Base-by-base conservation (phyloP, 2,888 invertebrate species). In the Hypolimnas misippus region DNA sequence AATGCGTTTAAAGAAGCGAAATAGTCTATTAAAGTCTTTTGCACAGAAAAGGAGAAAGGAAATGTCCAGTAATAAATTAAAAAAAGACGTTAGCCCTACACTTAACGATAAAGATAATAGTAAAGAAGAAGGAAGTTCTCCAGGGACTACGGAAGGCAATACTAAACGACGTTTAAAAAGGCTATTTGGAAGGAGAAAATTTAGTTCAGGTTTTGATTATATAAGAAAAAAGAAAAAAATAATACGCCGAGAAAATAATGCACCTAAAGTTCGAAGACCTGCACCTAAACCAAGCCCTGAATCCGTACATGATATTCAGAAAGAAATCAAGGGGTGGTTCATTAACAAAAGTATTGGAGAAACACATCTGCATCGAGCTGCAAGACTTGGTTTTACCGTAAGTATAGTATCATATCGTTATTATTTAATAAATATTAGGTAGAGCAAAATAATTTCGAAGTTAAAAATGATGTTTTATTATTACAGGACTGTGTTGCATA, bases 321-420 rank as follows among this genome's bases (percentile, higher is more conserved):
- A 95, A 73, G 97, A 97, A 86, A 96, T 97, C 66, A 96, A 97
- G 81, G 94, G 96, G 70, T 97, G 98, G 97, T 97, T 98, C 66
- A 94, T 98, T 57, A 98, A 98, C 84, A 98, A 98, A 83, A 97
- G 98, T 55, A 95, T 98, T 35, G 98, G 98, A 6, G 98, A 98
- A 86, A 98, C 98, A 0, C 94, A 97, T 74, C 93, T 98, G 55
- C 98, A 98, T 82, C 94, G 98, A 75, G 98, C 98, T 50, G 97
- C 98, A 1, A 93, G 98, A 74, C 94, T 97, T 59, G 98, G 98
- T 57, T 96, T 97, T 76, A 96, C 96, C 82, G 97, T 97, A 87
- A 93, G 94, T 91, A 68, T 74, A 14, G 52, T 57, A 54, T 60
- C 42, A 17, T 44, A 66, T 66, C 59, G 29, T 21, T 6, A 19